phyloP scores from a whole-genome alignment of 1,140 invertebrate species.

The Temnothorax nylanderi region DNA sequence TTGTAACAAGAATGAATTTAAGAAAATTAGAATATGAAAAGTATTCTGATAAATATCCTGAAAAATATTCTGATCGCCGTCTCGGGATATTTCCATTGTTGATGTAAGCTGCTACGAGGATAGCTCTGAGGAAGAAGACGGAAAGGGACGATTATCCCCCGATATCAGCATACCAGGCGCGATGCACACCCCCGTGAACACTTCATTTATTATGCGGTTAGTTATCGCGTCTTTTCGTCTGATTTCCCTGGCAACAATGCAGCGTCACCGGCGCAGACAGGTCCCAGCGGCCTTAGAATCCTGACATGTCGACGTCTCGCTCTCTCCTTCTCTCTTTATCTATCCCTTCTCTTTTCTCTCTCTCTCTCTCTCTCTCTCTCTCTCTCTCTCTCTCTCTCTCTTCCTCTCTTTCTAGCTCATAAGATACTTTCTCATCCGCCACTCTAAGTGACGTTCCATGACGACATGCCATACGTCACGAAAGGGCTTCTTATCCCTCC shows the following conservation, averaged over 20 bases:
- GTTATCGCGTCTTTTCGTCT: constrained; percentile 86
- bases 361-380: background rate
- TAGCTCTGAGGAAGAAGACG: constrained; percentile 73
- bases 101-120: constrained; percentile 35
- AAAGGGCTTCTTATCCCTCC: constrained; percentile 54
- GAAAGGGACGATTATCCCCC: constrained; percentile 75
- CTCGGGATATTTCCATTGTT: constrained; percentile 49
- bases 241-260: constrained; percentile 86
- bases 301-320: constrained; percentile 55
- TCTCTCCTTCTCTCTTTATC: constrained; percentile 24
- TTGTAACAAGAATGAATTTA: background rate
- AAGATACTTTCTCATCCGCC: constrained; percentile 78
- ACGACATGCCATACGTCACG: constrained; percentile 82
- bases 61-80: constrained; percentile 31
- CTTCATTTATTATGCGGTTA: constrained; percentile 86
- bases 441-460: constrained; percentile 79
- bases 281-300: constrained; percentile 73
- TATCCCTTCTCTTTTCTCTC: background rate
- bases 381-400: background rate
- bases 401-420: constrained; percentile 57
- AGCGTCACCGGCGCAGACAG: constrained; percentile 79
- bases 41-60: constrained; percentile 32
- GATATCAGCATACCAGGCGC: constrained; percentile 72
- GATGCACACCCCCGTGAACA: constrained; percentile 81
- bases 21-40: background rate